Evolutionary conservation across 1,140 invertebrate species (phyloP), one percentile per base, ranked within the genome.

Genomic region (Cheumatopsyche charites): DNA sequence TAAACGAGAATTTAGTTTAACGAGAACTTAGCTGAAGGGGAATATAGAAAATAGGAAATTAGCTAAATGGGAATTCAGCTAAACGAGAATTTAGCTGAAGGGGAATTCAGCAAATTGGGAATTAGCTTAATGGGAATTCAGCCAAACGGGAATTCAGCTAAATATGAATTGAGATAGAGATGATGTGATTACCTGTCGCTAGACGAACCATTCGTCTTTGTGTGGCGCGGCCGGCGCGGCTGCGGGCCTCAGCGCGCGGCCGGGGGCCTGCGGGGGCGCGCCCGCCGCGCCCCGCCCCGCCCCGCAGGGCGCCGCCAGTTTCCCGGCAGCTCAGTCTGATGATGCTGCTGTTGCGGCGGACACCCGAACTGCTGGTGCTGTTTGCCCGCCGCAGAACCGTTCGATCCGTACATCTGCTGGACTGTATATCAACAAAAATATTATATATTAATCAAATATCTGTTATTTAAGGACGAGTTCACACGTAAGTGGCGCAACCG

Each of bases 291-390:
- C 78, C 89, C 90, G 88, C 87, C 86, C 87, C 86, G 91, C 91
- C 91, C 92, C 92, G 89, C 92, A 94, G 92, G 92, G 92, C 90
- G 91, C 90, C 88, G 89, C 92, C 90, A 93, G 92, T 95, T 94
- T 94, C 92, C 92, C 92, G 91, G 90, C 86, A 88, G 85, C 80
- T 84, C 78, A 78, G 77, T 78, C 73, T 69, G 70, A 71, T 73
- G 74, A 69, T 75, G 75, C 72, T 75, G 81, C 79, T 79, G 81
- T 77, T 77, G 82, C 78, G n/a, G n/a, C n/a, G n/a, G n/a, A n/a
- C n/a, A n/a, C n/a, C n/a, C n/a, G n/a, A n/a, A n/a, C n/a, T 36
- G 29, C 29, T 36, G 29, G 9, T 36, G 29, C 77, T 86, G 84
- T 88, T 58, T 58, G 29, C 29, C 29, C 25, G 19, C 88, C 81